Evolutionary conservation across 2,113 vertebrate genomes (phyloP).

Genomic region (Tachycineta bicolor): DNA sequence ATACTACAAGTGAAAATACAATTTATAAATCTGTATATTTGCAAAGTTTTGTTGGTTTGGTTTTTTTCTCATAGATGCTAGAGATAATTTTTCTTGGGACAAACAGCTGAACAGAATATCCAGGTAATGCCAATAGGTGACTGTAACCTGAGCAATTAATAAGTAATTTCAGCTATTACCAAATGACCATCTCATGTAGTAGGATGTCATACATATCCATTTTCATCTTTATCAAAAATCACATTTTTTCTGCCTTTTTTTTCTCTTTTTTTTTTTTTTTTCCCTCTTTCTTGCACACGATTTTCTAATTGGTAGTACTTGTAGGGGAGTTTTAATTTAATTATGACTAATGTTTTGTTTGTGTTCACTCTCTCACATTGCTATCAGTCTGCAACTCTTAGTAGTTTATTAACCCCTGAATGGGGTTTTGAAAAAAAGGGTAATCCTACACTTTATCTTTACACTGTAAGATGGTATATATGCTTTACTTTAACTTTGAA

Average conservation of each 20-base stretch:
- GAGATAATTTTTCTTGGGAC: neutral
- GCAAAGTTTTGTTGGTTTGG: neutral
- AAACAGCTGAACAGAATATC: neutral
- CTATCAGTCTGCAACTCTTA: neutral
- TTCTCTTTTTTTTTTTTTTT: no score
- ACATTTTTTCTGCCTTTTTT: neutral
- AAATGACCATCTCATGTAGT: neutral
- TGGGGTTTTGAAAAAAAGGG: neutral
- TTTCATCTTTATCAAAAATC: neutral
- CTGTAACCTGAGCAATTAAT: neutral
- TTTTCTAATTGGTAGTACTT: neutral
- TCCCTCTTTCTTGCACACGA: neutral
- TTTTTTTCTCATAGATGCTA: neutral
- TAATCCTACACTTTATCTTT: neutral
- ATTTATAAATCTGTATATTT: neutral
- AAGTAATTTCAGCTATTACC: neutral
- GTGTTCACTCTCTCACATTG: neutral
- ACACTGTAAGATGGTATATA: neutral
- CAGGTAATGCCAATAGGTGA: neutral
- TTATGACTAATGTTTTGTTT: neutral
- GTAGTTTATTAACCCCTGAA: neutral
- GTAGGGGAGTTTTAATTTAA: neutral
- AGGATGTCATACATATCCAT: neutral
- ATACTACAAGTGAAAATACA: neutral
- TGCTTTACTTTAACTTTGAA: neutral